These are phyloP conservation scores for Zeuzera pyrina DNA, from an alignment of 2,888 invertebrate genomes.

Conservation along the genomic window DNA sequence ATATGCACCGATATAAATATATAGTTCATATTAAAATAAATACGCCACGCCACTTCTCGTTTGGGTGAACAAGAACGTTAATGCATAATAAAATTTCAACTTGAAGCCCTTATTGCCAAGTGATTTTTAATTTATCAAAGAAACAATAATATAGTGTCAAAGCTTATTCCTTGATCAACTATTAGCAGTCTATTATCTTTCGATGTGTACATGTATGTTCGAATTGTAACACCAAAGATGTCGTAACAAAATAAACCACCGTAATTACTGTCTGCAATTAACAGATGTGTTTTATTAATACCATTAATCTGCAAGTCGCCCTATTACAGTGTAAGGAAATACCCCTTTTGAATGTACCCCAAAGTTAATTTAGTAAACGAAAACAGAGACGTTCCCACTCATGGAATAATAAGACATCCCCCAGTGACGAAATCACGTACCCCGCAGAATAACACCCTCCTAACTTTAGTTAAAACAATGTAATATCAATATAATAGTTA, in stretches of 20 bases:
- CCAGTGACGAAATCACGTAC: constrained; percentile 46
- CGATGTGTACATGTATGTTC: no score
- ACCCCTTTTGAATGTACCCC: constrained; percentile 39
- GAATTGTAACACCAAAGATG: no score
- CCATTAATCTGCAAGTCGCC: constrained; percentile 45
- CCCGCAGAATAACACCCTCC: constrained; percentile 20
- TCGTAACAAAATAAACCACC: constrained; percentile 5
- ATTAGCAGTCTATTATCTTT: no score
- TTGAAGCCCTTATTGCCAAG: no score
- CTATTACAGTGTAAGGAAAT: constrained; percentile 29
- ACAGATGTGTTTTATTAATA: constrained; percentile 44
- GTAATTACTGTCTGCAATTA: constrained; percentile 33
- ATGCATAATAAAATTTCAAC: no score
- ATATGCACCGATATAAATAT: no score
- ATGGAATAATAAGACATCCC: constrained; percentile 56
- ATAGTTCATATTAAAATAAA: no score
- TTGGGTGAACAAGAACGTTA: no score
- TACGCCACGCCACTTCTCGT: no score
- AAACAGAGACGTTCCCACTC: constrained; percentile 49
- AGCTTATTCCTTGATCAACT: no score
- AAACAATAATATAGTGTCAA: no score
- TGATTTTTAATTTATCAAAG: no score
- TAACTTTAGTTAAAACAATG: constrained; percentile 18
- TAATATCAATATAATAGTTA: constrained; percentile 35
- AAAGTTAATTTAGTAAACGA: constrained; percentile 52